A percentile compares a stretch with the other conserved stretches of the same genome.
Evolutionary conservation across 2,888 invertebrate genomes (phyloP).

Genomic region (Oscheius sp.): DNA sequence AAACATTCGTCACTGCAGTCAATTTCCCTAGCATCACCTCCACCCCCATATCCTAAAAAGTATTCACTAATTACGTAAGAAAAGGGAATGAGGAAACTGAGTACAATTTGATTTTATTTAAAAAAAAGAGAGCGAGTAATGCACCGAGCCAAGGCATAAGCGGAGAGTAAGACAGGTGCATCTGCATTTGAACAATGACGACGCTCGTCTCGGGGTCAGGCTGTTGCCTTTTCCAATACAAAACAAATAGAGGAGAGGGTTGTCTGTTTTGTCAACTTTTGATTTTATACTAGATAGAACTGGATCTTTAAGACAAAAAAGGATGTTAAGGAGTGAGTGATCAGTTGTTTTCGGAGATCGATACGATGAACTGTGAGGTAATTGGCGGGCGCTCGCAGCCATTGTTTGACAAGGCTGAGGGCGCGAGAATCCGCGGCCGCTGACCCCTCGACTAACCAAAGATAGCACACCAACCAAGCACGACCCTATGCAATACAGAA

Average conservation of each 20-base stretch:
- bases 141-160: background rate
- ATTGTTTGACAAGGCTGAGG: conserved; percentile 38
- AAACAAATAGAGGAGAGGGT: background rate
- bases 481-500: conserved; percentile 20
- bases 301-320: background rate
- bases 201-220: background rate
- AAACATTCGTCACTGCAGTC: conserved; percentile 34
- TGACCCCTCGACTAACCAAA: conserved; percentile 35
- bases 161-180: conserved; percentile 22
- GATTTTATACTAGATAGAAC: no score
- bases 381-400: conserved; percentile 38
- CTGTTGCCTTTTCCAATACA: no score
- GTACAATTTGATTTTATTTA: background rate
- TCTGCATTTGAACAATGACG: conserved; percentile 16
- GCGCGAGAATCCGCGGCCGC: conserved; percentile 36
- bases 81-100: background rate
- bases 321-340: conserved; percentile 5
- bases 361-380: conserved; percentile 39
- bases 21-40: conserved; percentile 19
- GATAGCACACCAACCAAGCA: conserved; percentile 32
- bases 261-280: no score
- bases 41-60: background rate
- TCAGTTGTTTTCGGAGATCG: conserved; percentile 34
- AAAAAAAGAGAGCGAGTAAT: background rate
- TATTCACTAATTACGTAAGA: background rate